Evolutionary conservation across 2,113 vertebrate species (phyloP).

Genomic region (Eurypyga helias): DNA sequence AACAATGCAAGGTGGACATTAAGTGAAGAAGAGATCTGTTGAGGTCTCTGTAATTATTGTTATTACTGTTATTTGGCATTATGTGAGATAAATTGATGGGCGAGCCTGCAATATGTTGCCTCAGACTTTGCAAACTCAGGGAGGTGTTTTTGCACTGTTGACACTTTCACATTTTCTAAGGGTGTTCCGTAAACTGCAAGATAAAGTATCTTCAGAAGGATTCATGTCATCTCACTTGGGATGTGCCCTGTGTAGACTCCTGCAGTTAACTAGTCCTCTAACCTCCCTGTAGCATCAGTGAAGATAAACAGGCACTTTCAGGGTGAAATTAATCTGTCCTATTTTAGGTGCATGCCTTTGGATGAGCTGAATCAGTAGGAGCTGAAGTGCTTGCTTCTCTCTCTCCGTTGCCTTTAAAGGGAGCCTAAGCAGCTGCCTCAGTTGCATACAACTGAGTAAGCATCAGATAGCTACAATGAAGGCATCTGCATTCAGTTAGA

Average conservation of each 20-base stretch:
- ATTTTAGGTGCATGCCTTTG: not conserved
- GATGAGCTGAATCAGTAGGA: not conserved
- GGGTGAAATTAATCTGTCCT: not conserved
- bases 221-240: not conserved
- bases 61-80: not conserved
- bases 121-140: fast-evolving
- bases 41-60: not conserved
- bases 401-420: not conserved
- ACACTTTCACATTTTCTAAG: not conserved
- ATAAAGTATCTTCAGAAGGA: not conserved
- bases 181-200: not conserved
- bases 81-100: fast-evolving
- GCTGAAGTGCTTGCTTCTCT: not conserved
- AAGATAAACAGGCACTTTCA: not conserved
- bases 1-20: not conserved
- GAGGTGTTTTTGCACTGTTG: not conserved
- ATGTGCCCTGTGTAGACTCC: not conserved
- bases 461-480: not conserved
- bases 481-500: not conserved
- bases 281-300: not conserved
- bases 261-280: not conserved
- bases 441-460: not conserved
- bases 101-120: not conserved
- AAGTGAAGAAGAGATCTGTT: not conserved
- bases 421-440: not conserved